Evolutionary conservation across 2,888 invertebrate genomes (phyloP), one percentile per base, ranked within the genome.

Genomic region (Torymus texanus): DNA sequence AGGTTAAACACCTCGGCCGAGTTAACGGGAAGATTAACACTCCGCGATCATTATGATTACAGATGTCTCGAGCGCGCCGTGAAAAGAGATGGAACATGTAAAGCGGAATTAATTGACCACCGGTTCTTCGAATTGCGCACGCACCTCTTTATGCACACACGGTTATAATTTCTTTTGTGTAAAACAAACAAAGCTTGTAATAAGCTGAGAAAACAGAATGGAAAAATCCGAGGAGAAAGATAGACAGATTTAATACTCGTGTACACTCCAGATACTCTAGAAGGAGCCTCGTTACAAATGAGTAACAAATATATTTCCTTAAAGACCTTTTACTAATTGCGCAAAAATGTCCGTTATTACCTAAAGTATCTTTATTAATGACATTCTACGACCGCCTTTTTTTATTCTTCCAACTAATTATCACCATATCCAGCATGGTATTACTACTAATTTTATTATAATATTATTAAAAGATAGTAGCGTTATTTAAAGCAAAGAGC

Each of bases 11-110:
- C 89, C 89, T 89, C 88, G 87, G 87, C 84, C 86, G 86, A 88
- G 88, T 89, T 89, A 90, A 90, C 90, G 89, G 89, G 87, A 88
- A 89, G 88, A 88, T 89, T 89, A 89, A 89, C 89, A 88, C 89
- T 90, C 86, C 83, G 86, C 87, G 88, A 87, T 88, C 88, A 89
- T 89, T 88, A 88, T 88, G 90, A 90, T 90, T 90, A 89, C 78
- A 81, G 74, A 75, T 80, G 77, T 75, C 73, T 77, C 78, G 78
- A 67, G 66, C 18, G 59, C n/a, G 18, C 29, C 16, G 21, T 12
- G 70, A 13, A 73, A 68, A 72, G 75, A 77, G 74, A 77, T 74
- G 24, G 65, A 72, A 66, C 53, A 77, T 80, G 72, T 80, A 76
- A 76, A 68, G 72, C 67, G 79, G 70, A 77, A 77, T 80, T 80